phyloP scores from a whole-genome alignment of 1,140 invertebrate genomes.

The Aphaenogaster floridana region DNA sequence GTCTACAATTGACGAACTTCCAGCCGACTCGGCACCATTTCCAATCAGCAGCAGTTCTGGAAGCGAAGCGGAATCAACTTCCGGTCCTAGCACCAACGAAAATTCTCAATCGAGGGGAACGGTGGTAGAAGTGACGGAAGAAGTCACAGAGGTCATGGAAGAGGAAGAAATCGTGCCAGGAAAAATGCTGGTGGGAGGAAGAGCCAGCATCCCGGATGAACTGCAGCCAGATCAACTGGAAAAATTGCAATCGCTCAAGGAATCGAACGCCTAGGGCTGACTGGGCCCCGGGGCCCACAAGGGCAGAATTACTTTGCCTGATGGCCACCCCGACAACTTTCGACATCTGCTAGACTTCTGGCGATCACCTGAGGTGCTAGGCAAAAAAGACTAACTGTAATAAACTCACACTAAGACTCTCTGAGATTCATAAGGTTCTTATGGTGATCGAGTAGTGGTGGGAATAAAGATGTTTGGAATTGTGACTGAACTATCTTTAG shows the following conservation, averaged over 20 bases:
- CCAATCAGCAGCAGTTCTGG: slow-evolving; percentile 88
- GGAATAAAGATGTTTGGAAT: slow-evolving; percentile 6
- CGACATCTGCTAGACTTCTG: slow-evolving; percentile 84
- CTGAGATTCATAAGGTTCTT: slow-evolving; percentile 24
- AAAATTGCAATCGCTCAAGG: slow-evolving; percentile 94
- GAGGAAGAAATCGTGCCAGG: slow-evolving; percentile 90
- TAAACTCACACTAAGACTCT: slow-evolving; percentile 28
- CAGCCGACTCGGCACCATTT: slow-evolving; percentile 87
- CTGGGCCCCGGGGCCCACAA: slow-evolving; percentile 82
- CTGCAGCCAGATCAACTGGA: slow-evolving; percentile 94
- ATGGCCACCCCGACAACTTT: slow-evolving; percentile 84
- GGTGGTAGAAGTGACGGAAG: slow-evolving; percentile 76
- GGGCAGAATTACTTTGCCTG: slow-evolving; percentile 84
- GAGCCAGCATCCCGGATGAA: slow-evolving; percentile 94
- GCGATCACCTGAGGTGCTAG: slow-evolving; percentile 81
- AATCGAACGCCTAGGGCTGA: slow-evolving; percentile 93
- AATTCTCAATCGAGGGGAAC: slow-evolving; percentile 87
- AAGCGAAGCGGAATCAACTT: slow-evolving; percentile 88
- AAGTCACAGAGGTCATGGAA: slow-evolving; percentile 70
- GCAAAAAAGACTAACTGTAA: slow-evolving; percentile 80
- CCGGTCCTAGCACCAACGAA: slow-evolving; percentile 89
- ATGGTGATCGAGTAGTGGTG: slow-evolving; percentile 31
- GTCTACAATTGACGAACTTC: slow-evolving; percentile 84
- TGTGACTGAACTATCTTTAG: slow-evolving; percentile 7
- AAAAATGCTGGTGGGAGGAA: slow-evolving; percentile 90